A percentile compares a stretch with the other conserved stretches of the same genome.
Conservation (phyloP, 2,888 invertebrate species). For the Andrena camellia region DNA sequence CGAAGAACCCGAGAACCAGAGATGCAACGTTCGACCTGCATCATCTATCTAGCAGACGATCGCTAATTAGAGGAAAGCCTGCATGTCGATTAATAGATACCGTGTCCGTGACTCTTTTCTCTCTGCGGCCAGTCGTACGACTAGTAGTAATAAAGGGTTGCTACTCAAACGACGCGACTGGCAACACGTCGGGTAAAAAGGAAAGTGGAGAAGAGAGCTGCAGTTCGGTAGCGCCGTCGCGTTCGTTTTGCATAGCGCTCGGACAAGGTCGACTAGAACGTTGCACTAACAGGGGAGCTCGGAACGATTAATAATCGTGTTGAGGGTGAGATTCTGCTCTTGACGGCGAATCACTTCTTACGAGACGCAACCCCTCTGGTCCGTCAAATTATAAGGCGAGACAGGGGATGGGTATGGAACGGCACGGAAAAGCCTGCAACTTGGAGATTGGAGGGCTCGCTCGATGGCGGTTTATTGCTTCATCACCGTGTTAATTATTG, state of each 20-base stretch:
- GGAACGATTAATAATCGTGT: constrained; percentile 69
- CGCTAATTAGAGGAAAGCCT: constrained; percentile 65
- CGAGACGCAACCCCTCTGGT: constrained; percentile 54
- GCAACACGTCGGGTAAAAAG: constrained; percentile 9
- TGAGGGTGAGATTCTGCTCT: constrained; percentile 65
- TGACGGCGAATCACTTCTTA: constrained; percentile 73
- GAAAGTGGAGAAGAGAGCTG: not conserved
- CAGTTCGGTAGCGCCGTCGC: constrained; percentile 1
- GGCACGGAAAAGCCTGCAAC: constrained; percentile 70
- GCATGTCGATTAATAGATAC: constrained; percentile 61
- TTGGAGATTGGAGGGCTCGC: constrained; percentile 66
- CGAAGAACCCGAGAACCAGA: constrained; percentile 32
- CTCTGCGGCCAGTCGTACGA: not conserved
- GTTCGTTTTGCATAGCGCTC: constrained; percentile 22
- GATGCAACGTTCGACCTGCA: constrained; percentile 43
- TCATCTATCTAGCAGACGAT: constrained; percentile 55
- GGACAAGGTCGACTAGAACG: constrained; percentile 53
- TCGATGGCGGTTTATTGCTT: constrained; percentile 69
- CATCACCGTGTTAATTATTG: constrained; percentile 73
- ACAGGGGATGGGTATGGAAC: constrained; percentile 33
- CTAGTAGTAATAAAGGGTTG: constrained; percentile 55
- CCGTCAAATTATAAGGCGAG: constrained; percentile 71
- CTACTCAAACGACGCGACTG: constrained; percentile 6
- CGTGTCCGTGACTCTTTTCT: constrained; percentile 22
- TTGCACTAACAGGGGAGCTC: constrained; percentile 29